Evolutionary conservation across 2,797 vertebrate species (phyloP).

Genomic region (Poecile montanus): DNA sequence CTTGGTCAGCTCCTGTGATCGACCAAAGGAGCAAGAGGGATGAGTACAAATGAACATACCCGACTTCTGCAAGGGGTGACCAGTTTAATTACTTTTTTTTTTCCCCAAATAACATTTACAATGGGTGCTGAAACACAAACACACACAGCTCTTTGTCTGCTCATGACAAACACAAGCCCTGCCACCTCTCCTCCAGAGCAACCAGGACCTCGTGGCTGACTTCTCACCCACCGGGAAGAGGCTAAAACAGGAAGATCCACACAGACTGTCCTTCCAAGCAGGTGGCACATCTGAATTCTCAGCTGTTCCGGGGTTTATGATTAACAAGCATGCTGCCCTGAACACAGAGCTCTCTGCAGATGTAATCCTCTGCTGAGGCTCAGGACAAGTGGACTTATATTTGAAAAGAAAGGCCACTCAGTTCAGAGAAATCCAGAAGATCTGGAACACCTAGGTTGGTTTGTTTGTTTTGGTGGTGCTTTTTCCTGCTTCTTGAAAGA

Average conservation of each 20-base stretch:
- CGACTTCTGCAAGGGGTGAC: rapidly evolving
- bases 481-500: neutral
- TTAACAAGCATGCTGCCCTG: conserved; percentile 1
- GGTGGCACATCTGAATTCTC: conserved; percentile 20
- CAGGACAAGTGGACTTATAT: neutral
- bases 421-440: neutral
- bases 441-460: neutral
- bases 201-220: neutral
- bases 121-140: neutral
- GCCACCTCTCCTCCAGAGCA: neutral
- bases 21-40: neutral
- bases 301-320: conserved; percentile 40
- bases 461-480: neutral
- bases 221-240: neutral
- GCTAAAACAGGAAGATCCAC: neutral
- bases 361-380: neutral
- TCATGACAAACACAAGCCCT: neutral
- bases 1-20: neutral
- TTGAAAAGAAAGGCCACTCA: neutral
- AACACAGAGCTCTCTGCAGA: neutral
- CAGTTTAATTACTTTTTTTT: neutral
- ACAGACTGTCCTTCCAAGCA: conserved; percentile 42
- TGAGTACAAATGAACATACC: neutral
- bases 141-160: neutral
- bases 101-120: neutral